Percentiles rank a stretch among this genome's conserved stretches.
Evolutionary conservation across 2,888 invertebrate genomes (phyloP).

Genomic region (Macrosiphum euphorbiae): DNA sequence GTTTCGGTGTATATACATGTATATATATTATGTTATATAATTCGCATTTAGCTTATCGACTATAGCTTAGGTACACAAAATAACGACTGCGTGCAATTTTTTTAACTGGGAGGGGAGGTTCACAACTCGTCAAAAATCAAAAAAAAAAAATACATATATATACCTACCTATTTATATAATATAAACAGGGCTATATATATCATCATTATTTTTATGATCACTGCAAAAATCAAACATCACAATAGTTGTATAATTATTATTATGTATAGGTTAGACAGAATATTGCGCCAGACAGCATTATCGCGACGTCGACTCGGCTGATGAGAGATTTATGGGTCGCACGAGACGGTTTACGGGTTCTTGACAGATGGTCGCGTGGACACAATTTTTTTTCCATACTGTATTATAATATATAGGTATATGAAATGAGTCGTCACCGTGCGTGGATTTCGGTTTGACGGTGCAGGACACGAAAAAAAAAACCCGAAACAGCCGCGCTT

Average conservation of each 20-base stretch:
- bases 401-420: neutral
- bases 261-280: too few species aligned
- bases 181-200: neutral
- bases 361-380: constrained; percentile 22
- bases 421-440: constrained; percentile 34
- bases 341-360: constrained; percentile 36
- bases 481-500: neutral
- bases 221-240: neutral
- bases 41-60: constrained; percentile 2
- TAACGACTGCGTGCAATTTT: neutral
- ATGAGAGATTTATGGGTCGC: neutral
- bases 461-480: neutral
- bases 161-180: neutral
- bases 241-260: too few species aligned
- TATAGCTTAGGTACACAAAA: neutral
- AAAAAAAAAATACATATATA: neutral
- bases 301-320: neutral
- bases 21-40: neutral
- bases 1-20: neutral
- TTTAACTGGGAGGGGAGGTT: neutral
- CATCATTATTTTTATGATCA: neutral
- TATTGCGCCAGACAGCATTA: neutral
- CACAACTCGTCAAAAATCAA: neutral
- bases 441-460: neutral
- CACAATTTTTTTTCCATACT: neutral